Base-by-base conservation (phyloP, 2,113 vertebrate genomes). In the Otis tarda region DNA sequence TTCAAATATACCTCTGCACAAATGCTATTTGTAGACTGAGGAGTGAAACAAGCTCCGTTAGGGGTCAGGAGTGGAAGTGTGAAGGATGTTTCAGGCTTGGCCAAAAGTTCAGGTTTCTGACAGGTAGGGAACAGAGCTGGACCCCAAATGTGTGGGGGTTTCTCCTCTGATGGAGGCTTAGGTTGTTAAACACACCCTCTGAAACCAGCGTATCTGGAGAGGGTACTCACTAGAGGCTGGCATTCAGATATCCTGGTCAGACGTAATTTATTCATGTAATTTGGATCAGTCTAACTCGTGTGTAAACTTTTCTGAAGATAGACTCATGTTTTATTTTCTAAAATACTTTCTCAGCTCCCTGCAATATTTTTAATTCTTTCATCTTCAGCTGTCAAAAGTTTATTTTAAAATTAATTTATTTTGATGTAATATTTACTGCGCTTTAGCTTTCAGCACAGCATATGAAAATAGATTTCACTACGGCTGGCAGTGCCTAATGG, bases 11-110 rank as follows among this genome's bases (percentile, higher is more conserved):
- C 94, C 89, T 96, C 89, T 92, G 89, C 83, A 82, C 83, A n/a
- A 94, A 80, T 8, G 65, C 45, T 94, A 91, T 97, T 94, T 95
- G 95, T 95, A 97, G 92, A 76, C 24, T 3, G 67, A 71, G 18
- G 56, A 87, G 67, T 23, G 85, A 25, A 39, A 37, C 63, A 33
- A 63, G 45, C 92, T 94, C 41, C 1, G 0, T 2, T 50, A 24
- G 57, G 37, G 52, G 81, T 24, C 9, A 76, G 94, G 59, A 65
- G 49, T 21, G 35, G 35, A n/a, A 41, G 7, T 41, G 70, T 56
- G 87, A 61, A 69, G 75, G 90, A 50, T 91, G 69, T 23, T 68
- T 65, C 39, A 43, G 49, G 19, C 43, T 37, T 89, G 68, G 83
- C 12, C 89, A 65, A 21, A 56, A 91, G 90, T 69, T 93, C 53